Base-by-base conservation (phyloP, 2,888 invertebrate genomes). In the Microctonus hyperodae region DNA sequence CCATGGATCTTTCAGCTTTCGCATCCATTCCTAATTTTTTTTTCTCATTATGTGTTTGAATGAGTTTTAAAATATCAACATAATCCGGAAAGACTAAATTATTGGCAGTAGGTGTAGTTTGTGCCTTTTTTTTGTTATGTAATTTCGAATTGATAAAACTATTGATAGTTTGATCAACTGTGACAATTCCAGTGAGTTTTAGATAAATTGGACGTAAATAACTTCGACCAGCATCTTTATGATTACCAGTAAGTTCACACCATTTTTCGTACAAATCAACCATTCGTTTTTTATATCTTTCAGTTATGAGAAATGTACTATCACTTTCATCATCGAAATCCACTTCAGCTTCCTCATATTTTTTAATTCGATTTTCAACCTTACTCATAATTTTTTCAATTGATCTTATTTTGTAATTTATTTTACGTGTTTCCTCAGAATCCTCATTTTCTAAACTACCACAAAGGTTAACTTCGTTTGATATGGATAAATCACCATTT, bases 241-340 rank as follows among this genome's bases (percentile, higher is more conserved):
- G 72, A 7, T 79, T 78, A 10, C 75, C 77, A 1, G 74, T 77
- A n/a, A 76, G 71, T 56, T 77, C 68, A 65, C 80, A 80, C 28
- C 73, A 70, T 23, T 69, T 68, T 28, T 66, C 67, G 64, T 75
- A 79, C 7, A 83, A 63, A 51, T 81, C 67, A 0, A 81, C 72
- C 69, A 79, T 73, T 71, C 74, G 75, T 22, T 69, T 55, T 62
- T 82, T 81, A 48, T 86, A 90, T 85, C 87, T 88, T 73, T 92
- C 91, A 70, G 90, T 87, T 72, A 91, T 86, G 48, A 94, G 85
- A 83, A 92, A 94, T 33, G 88, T 85, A 2, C 93, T 93, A 79
- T 92, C 88, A 55, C 88, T 88, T 31, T 92, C 92, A 72, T 91
- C 90, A 76, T 91, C 90, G 79, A 91, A 90, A 71, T 93, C 89